Conservation (phyloP, 2,113 vertebrate species). For the Triplophysa rosa region DNA sequence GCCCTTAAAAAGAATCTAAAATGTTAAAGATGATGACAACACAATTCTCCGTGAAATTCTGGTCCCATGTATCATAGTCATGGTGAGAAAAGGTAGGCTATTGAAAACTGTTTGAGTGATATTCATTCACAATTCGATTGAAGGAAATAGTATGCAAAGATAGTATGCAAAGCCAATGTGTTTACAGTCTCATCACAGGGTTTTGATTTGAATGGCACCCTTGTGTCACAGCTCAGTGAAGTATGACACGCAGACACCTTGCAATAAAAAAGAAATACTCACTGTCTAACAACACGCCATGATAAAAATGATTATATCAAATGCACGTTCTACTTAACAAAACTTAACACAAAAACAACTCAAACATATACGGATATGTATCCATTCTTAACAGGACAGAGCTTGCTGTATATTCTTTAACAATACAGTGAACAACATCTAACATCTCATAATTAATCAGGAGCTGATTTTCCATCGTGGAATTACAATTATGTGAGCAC, state of each 20-base stretch:
- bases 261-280: conserved; percentile 46
- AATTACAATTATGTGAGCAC: no score
- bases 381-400: conserved; percentile 40
- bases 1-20: not conserved
- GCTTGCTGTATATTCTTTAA: conserved; percentile 44
- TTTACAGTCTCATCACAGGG: conserved; percentile 51
- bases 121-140: conserved; percentile 33
- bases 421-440: conserved; percentile 44
- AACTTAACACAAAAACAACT: not conserved
- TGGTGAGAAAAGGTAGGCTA: not conserved
- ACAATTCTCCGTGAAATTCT: not conserved
- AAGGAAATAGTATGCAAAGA: conserved; percentile 1
- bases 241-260: conserved; percentile 25
- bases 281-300: conserved; percentile 25
- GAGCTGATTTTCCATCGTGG: conserved; percentile 4
- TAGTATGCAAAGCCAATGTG: conserved; percentile 38
- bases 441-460: conserved; percentile 14
- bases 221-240: conserved; percentile 53
- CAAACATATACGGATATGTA: not conserved
- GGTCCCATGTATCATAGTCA: not conserved
- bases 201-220: conserved; percentile 47
- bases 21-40: not conserved
- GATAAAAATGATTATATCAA: conserved; percentile 29
- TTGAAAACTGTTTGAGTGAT: not conserved
- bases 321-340: not conserved